Evolutionary conservation across 2,113 vertebrate species (phyloP).

Genomic region (Platichthys stellatus): DNA sequence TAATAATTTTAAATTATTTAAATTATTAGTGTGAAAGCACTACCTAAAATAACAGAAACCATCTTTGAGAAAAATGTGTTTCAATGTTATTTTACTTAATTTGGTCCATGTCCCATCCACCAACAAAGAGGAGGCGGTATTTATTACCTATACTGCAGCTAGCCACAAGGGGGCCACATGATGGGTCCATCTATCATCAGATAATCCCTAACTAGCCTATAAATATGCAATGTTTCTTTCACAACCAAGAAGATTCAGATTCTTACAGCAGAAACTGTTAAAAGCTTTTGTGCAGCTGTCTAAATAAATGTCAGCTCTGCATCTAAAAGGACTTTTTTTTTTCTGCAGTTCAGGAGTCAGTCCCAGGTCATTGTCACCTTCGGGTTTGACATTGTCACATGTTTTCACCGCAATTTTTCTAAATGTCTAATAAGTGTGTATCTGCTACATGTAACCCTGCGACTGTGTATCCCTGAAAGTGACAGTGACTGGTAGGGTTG

Average conservation of each 20-base stretch:
- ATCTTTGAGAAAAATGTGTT: neutral
- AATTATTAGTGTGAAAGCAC: neutral
- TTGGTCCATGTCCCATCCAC: neutral
- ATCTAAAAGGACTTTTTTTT: no score
- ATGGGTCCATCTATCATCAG: neutral
- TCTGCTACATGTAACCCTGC: conserved; percentile 28
- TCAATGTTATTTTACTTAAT: neutral
- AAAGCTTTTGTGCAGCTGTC: no score
- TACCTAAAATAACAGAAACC: neutral
- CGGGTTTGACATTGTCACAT: conserved; percentile 12
- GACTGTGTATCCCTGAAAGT: conserved; percentile 46
- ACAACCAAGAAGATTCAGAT: no score
- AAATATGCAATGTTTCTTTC: no score
- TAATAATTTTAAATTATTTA: no score
- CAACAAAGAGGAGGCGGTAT: neutral
- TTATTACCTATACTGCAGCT: neutral
- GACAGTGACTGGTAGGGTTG: conserved; percentile 56
- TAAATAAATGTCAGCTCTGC: no score
- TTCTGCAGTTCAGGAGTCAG: neutral
- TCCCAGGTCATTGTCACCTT: conserved; percentile 18
- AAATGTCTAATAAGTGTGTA: conserved; percentile 47
- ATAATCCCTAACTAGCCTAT: no score
- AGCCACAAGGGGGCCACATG: neutral
- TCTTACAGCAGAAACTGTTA: no score
- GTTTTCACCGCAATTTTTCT: conserved; percentile 17